phyloP scores from a whole-genome alignment of 2,888 invertebrate species.

The Tanypteryx hageni region DNA sequence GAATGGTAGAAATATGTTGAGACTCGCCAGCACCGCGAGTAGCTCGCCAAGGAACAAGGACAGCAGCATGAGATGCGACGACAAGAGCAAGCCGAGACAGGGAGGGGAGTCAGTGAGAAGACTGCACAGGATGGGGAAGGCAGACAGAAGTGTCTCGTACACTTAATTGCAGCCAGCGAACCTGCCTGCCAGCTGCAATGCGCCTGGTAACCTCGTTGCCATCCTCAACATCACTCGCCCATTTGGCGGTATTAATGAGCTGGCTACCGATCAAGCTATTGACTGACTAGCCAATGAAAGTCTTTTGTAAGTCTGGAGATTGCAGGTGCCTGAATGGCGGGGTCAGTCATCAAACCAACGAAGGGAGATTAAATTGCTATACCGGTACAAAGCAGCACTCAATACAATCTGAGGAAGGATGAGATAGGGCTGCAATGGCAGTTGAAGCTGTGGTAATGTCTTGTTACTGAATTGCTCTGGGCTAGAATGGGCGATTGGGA shows the following conservation, averaged over 20 bases:
- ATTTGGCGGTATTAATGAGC: neutral
- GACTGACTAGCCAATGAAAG: neutral
- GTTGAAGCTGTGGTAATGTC: conserved; percentile 25
- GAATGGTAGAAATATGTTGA: conserved; percentile 66
- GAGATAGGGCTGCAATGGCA: neutral
- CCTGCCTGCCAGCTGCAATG: conserved; percentile 24
- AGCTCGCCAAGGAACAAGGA: conserved; percentile 63
- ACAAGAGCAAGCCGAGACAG: conserved; percentile 61
- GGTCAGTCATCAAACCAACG: neutral
- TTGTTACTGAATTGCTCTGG: conserved; percentile 23
- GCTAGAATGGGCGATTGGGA: conserved; percentile 33
- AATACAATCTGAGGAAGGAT: neutral
- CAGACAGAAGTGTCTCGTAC: conserved; percentile 42
- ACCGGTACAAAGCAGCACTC: neutral
- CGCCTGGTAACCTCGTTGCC: conserved; percentile 50
- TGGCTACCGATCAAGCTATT: neutral
- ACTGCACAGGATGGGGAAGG: conserved; percentile 5
- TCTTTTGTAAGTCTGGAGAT: neutral
- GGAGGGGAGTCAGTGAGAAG: neutral
- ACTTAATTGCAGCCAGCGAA: neutral
- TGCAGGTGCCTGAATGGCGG: neutral
- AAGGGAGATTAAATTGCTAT: neutral
- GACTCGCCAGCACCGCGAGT: conserved; percentile 62
- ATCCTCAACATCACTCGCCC: conserved; percentile 44
- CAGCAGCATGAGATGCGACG: conserved; percentile 63